Evolutionary conservation across 2,888 invertebrate genomes (phyloP).

Genomic region (Cyclophora punctaria): DNA sequence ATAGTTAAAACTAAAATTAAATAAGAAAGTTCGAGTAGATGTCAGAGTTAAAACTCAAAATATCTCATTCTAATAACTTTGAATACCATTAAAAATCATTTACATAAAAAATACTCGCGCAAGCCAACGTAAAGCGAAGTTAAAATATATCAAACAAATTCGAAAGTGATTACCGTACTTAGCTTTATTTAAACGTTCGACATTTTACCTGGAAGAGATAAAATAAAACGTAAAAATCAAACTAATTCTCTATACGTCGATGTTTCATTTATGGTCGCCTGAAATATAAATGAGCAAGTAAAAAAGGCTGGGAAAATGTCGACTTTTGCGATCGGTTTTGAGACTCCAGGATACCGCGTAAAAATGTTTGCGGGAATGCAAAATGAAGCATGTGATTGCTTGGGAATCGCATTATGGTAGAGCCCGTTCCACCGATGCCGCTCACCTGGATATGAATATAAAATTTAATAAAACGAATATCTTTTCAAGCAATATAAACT

Average conservation of each 20-base stretch:
- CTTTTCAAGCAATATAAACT: too few species aligned
- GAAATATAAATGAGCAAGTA: constrained; percentile 18
- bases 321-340: constrained; percentile 20
- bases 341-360: constrained; percentile 34
- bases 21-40: too few species aligned
- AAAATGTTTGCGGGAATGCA: constrained; percentile 63
- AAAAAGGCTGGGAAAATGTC: constrained; percentile 13
- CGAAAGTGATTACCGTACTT: constrained; percentile 8
- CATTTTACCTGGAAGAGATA: not conserved
- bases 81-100: too few species aligned
- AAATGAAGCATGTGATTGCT: constrained; percentile 71
- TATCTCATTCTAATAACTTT: too few species aligned
- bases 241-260: constrained; percentile 9
- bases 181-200: not conserved
- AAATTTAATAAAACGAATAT: constrained; percentile 14
- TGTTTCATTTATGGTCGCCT: constrained; percentile 15
- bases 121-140: too few species aligned
- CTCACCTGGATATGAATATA: constrained; percentile 30
- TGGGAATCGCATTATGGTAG: constrained; percentile 55
- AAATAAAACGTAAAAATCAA: constrained; percentile 12
- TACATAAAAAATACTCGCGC: too few species aligned
- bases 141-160: too few species aligned
- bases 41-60: too few species aligned
- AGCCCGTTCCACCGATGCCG: constrained; percentile 26
- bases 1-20: too few species aligned